A percentile compares a stretch with the other conserved stretches of the same genome.
Evolutionary conservation across 2,113 vertebrate genomes (phyloP).

Genomic region (Rhinoptilus africanus): DNA sequence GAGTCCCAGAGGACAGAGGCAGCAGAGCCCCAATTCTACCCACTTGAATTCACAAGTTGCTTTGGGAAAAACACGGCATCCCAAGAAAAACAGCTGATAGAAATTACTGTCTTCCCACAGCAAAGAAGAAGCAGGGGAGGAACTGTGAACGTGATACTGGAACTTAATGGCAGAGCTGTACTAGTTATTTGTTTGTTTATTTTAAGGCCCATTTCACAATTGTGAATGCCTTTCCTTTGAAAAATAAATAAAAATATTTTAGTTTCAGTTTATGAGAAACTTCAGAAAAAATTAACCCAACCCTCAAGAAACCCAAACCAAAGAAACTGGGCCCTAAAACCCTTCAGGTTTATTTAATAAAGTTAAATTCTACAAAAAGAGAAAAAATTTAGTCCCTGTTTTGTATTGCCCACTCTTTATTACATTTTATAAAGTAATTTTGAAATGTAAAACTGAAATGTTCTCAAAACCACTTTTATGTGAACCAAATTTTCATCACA

Average conservation of each 20-base stretch:
- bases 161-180: not conserved
- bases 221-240: constrained; percentile 19
- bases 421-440: constrained; percentile 32
- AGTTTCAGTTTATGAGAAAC: constrained; percentile 47
- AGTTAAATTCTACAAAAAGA: not conserved
- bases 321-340: not conserved
- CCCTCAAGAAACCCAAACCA: not conserved
- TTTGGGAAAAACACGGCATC: not conserved
- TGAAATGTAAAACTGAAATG: constrained; percentile 22
- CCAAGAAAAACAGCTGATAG: constrained; percentile 32
- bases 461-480: constrained; percentile 10
- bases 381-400: not conserved
- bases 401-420: not conserved
- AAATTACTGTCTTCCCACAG: constrained; percentile 53
- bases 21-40: not conserved
- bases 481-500: constrained; percentile 29
- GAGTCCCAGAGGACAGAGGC: not conserved
- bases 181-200: constrained; percentile 52
- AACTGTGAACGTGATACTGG: constrained; percentile 29
- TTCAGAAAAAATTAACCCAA: not conserved
- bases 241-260: constrained; percentile 57
- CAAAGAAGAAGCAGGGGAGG: constrained; percentile 9
- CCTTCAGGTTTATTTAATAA: constrained; percentile 31
- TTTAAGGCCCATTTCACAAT: constrained; percentile 55
- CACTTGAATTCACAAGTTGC: not conserved